Evolutionary conservation across 2,888 invertebrate species (phyloP).

Genomic region (Cyclophora punctaria): DNA sequence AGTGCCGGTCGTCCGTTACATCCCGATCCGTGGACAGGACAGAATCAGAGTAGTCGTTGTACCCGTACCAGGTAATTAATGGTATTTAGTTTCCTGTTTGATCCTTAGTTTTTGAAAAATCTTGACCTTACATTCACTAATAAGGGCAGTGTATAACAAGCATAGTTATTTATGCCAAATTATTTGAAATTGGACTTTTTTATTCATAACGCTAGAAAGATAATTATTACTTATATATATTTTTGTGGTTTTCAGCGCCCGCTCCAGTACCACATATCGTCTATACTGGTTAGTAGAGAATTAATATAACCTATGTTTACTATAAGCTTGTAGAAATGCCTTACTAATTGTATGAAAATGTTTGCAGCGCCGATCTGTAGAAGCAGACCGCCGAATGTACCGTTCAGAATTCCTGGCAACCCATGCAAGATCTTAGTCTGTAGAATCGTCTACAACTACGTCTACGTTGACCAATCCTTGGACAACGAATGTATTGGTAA

Average conservation of each 20-base stretch:
- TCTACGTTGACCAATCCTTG: conserved; percentile 37
- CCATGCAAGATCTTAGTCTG: conserved; percentile 41
- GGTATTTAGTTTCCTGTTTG: no score
- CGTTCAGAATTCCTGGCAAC: conserved; percentile 39
- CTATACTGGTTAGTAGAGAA: conserved; percentile 26
- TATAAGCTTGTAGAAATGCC: neutral
- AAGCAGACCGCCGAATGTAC: conserved; percentile 30
- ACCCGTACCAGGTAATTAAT: conserved; percentile 31
- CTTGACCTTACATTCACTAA: no score
- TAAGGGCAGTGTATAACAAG: no score
- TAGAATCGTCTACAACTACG: conserved; percentile 52
- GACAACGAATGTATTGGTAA: no score
- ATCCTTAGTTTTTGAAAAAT: no score
- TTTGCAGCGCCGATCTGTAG: conserved; percentile 48
- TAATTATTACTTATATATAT: no score
- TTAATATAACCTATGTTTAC: neutral
- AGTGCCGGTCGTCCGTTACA: conserved; percentile 38
- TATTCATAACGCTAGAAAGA: no score
- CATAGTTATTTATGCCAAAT: no score
- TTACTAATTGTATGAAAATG: neutral
- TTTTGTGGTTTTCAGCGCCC: neutral
- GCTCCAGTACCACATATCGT: neutral
- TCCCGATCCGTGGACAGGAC: conserved; percentile 39
- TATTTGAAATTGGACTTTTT: no score
- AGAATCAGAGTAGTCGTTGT: conserved; percentile 39